A percentile compares a stretch with the other conserved stretches of the same genome.
Evolutionary conservation across 2,797 vertebrate species (phyloP).

Genomic region (Pyrocephalus nanus): DNA sequence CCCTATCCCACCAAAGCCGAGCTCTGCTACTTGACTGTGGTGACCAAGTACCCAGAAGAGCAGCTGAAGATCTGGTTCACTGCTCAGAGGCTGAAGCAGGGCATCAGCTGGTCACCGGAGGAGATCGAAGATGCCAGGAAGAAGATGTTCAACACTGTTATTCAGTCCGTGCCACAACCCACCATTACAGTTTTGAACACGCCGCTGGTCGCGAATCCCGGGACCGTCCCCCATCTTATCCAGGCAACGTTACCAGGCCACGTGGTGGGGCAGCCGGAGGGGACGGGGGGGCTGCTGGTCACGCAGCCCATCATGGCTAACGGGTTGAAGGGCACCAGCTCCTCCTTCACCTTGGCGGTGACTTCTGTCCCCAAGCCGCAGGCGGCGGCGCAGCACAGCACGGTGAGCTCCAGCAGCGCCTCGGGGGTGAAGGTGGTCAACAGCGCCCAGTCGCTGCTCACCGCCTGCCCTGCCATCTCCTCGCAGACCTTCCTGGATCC

Average conservation of each 20-base stretch:
- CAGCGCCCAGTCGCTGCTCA: slow-evolving; percentile 77
- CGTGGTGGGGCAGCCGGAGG: slow-evolving; percentile 77
- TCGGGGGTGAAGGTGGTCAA: slow-evolving; percentile 76
- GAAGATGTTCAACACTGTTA: slow-evolving; percentile 99
- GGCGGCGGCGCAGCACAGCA: slow-evolving; percentile 76
- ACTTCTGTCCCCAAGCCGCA: slow-evolving; percentile 85
- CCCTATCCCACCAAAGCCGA: slow-evolving; percentile 97
- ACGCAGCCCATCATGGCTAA: slow-evolving; percentile 92
- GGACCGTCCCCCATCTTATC: slow-evolving; percentile 89
- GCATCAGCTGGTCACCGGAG: slow-evolving; percentile 98
- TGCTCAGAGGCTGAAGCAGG: slow-evolving; percentile 95
- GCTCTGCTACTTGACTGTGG: slow-evolving; percentile 96
- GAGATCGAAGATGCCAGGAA: slow-evolving; percentile 96
- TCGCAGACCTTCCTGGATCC: slow-evolving; percentile 83
- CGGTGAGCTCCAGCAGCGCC: slow-evolving; percentile 78
- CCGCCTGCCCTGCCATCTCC: slow-evolving; percentile 77
- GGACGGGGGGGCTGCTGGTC: slow-evolving; percentile 87
- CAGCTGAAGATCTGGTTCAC: slow-evolving; percentile 99
- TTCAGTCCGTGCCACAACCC: slow-evolving; percentile 88
- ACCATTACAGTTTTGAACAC: slow-evolving; percentile 94
- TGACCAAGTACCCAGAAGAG: slow-evolving; percentile 97
- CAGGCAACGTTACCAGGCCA: slow-evolving; percentile 92
- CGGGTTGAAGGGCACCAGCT: slow-evolving; percentile 86
- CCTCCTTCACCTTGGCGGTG: slow-evolving; percentile 87
- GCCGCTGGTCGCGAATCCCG: slow-evolving; percentile 83